These are phyloP conservation scores for Xylota sylvarum DNA, from an alignment of 2,888 invertebrate species.

Conservation along the genomic window DNA sequence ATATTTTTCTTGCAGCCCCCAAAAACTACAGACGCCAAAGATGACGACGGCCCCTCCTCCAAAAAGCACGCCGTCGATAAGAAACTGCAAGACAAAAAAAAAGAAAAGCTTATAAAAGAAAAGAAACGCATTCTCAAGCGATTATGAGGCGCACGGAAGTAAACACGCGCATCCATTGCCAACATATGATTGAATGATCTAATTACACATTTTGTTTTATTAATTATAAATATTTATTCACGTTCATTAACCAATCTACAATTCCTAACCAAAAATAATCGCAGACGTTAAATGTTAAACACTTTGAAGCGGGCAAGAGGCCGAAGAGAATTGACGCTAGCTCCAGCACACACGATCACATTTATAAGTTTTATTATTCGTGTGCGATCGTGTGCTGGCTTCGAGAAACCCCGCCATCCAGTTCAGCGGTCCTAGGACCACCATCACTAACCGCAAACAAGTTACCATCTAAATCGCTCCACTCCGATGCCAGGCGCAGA, in stretches of 20 bases:
- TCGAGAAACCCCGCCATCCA: neutral
- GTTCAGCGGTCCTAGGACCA: slow-evolving; percentile 19
- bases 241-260: slow-evolving; percentile 69
- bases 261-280: slow-evolving; percentile 66
- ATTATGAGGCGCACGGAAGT: slow-evolving; percentile 87
- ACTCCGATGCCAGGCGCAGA: slow-evolving; percentile 50
- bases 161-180: slow-evolving; percentile 69
- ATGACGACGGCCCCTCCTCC: slow-evolving; percentile 90
- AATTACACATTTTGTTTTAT: slow-evolving; percentile 73
- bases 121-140: slow-evolving; percentile 94
- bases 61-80: slow-evolving; percentile 95
- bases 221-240: slow-evolving; percentile 76
- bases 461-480: slow-evolving; percentile 20
- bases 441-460: slow-evolving; percentile 32
- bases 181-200: slow-evolving; percentile 67
- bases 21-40: slow-evolving; percentile 84
- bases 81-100: slow-evolving; percentile 90
- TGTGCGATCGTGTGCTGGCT: slow-evolving; percentile 51
- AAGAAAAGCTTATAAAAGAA: slow-evolving; percentile 89
- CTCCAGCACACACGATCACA: slow-evolving; percentile 46
- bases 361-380: slow-evolving; percentile 75
- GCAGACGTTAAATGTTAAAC: slow-evolving; percentile 34
- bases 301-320: slow-evolving; percentile 3
- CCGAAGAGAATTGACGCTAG: neutral
- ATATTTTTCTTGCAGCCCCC: slow-evolving; percentile 84